phyloP scores from a whole-genome alignment of 2,888 invertebrate species.

The Hipparchia semele region DNA sequence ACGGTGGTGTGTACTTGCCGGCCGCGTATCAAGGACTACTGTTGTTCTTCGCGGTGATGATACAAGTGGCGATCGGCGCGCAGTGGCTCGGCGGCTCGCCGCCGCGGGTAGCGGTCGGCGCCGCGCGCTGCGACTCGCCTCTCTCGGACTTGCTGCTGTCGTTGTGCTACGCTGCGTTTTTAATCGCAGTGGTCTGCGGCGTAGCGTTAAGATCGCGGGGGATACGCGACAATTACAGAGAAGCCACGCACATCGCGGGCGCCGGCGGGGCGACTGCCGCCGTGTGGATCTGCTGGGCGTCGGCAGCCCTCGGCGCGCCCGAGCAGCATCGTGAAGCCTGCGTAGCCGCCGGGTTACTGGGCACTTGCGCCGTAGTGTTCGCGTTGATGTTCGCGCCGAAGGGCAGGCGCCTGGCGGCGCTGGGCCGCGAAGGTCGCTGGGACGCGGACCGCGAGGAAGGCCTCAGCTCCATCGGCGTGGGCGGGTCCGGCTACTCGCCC shows the following conservation, averaged over 20 bases:
- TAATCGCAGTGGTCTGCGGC: constrained; percentile 92
- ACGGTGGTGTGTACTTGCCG: constrained; percentile 95
- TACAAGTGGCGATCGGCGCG: constrained; percentile 92
- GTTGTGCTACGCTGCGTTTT: constrained; percentile 91
- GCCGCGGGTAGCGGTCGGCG: constrained; percentile 73
- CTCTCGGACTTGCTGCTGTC: constrained; percentile 90
- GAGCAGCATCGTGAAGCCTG: constrained; percentile 94
- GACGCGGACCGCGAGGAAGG: constrained; percentile 92
- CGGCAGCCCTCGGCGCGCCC: constrained; percentile 90
- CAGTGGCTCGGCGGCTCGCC: constrained; percentile 93
- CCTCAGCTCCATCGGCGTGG: constrained; percentile 89
- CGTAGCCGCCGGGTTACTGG: constrained; percentile 93
- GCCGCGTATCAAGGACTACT: constrained; percentile 96
- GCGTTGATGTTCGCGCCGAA: constrained; percentile 97
- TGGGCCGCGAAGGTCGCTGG: constrained; percentile 94
- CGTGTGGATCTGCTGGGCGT: constrained; percentile 93
- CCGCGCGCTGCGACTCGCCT: constrained; percentile 84
- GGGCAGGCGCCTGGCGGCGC: constrained; percentile 94
- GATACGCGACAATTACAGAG: constrained; percentile 96
- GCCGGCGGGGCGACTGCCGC: constrained; percentile 94
- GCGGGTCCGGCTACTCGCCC: constrained; percentile 93
- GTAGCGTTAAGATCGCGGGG: constrained; percentile 93
- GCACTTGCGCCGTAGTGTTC: constrained; percentile 93
- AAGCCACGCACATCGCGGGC: constrained; percentile 95
- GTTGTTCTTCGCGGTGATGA: constrained; percentile 94